A percentile compares a stretch with the other conserved stretches of the same genome.
phyloP scores from a whole-genome alignment of 2,113 vertebrate species.

The Corythornis vintsioides region DNA sequence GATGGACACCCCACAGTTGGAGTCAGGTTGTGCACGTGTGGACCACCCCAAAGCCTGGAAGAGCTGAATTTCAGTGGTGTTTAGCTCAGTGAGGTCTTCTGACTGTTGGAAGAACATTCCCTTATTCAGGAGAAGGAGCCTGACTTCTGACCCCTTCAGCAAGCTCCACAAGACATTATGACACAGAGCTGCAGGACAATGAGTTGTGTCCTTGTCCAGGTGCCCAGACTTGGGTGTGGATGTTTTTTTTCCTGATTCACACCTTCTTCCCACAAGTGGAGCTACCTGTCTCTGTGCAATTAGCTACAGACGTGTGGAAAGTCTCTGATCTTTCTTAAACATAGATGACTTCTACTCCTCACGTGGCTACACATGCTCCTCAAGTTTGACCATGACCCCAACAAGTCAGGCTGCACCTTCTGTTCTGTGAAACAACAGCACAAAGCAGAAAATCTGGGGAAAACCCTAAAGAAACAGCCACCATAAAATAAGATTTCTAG shows the following conservation, averaged over 20 bases:
- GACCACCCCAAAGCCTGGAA: background rate
- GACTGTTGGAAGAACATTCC: background rate
- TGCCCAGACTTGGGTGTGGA: constrained; percentile 20
- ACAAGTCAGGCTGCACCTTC: background rate
- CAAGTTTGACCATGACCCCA: background rate
- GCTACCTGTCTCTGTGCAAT: background rate
- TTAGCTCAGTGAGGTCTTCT: background rate
- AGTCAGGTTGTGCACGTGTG: rapidly evolving
- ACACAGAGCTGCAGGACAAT: background rate
- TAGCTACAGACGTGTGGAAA: background rate
- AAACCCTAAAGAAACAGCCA: background rate
- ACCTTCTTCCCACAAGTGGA: constrained; percentile 11
- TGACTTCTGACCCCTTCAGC: background rate
- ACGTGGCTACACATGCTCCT: background rate
- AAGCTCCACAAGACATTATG: background rate
- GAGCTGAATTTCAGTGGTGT: background rate
- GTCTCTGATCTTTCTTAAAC: background rate
- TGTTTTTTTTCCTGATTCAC: background rate
- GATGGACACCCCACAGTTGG: background rate
- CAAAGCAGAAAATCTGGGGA: background rate
- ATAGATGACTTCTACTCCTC: background rate
- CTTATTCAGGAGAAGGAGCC: background rate
- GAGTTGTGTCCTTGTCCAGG: background rate
- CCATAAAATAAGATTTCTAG: background rate
- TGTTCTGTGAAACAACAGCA: background rate